A percentile compares a stretch with the other conserved stretches of the same genome.
Conservation (phyloP, 2,797 vertebrate genomes). For the Acrocephalus scirpaceus region DNA sequence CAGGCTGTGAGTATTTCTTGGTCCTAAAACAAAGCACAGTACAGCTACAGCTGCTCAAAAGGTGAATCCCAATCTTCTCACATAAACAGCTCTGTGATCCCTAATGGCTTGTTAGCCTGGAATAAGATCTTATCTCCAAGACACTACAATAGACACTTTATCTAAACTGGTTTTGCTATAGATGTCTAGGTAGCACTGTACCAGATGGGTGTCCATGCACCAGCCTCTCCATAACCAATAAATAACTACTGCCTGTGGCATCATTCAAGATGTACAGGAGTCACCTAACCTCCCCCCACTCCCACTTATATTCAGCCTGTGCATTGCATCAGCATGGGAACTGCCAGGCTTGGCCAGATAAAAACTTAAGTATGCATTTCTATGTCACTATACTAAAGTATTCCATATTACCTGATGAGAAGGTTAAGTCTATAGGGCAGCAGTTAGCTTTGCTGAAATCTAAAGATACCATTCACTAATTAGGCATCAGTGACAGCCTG, state of each 20-base stretch:
- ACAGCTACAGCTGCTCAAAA: not conserved
- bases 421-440: not conserved
- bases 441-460: not conserved
- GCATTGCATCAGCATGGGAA: not conserved
- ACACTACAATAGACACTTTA: not conserved
- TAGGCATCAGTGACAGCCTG: not conserved
- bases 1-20: not conserved
- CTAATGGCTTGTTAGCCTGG: not conserved
- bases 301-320: not conserved
- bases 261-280: not conserved
- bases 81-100: not conserved
- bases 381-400: not conserved
- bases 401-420: not conserved
- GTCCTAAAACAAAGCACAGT: not conserved
- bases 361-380: not conserved
- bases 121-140: not conserved
- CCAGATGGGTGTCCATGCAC: not conserved
- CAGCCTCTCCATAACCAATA: not conserved
- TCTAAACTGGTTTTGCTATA: not conserved
- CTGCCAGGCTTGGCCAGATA: not conserved
- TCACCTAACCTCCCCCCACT: not conserved
- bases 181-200: not conserved
- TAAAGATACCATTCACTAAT: not conserved
- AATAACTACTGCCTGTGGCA: not conserved
- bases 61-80: not conserved